Conservation (phyloP, 1,140 invertebrate species). For the Limonius californicus region DNA sequence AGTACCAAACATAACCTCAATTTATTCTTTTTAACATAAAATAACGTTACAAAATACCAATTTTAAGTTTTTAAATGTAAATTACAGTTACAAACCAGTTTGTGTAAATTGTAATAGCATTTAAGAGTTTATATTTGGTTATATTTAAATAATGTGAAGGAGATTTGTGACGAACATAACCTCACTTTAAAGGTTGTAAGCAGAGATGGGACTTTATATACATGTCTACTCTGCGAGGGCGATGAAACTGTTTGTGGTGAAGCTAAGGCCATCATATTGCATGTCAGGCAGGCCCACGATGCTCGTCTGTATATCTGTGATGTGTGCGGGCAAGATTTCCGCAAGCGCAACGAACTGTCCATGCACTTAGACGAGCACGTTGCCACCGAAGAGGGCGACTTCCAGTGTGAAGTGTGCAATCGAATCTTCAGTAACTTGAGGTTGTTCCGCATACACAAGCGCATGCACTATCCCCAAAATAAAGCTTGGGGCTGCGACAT, state of each 20-base stretch:
- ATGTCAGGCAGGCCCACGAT: conserved; percentile 59
- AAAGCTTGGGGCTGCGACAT: conserved; percentile 62
- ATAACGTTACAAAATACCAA: no score
- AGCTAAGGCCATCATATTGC: conserved; percentile 57
- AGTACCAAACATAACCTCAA: no score
- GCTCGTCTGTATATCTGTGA: conserved; percentile 67
- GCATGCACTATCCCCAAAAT: conserved; percentile 58
- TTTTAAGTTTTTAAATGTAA: no score
- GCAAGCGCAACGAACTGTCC: conserved; percentile 59
- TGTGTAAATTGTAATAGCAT: no score
- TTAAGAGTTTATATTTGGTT: no score
- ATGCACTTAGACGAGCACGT: conserved; percentile 65
- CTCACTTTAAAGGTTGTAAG: conserved; percentile 53
- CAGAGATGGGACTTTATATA: conserved; percentile 53
- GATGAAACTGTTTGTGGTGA: conserved; percentile 50
- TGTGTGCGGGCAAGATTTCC: conserved; percentile 62
- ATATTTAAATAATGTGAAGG: no score
- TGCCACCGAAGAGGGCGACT: conserved; percentile 55
- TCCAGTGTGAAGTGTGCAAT: conserved; percentile 63
- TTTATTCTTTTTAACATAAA: no score
- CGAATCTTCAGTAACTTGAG: conserved; percentile 60
- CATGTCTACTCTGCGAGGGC: conserved; percentile 57
- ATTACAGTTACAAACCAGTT: no score
- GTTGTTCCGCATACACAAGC: conserved; percentile 59
- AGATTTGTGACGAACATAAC: no score